Conservation (phyloP, 1,140 invertebrate species). For the Eueides isabella region DNA sequence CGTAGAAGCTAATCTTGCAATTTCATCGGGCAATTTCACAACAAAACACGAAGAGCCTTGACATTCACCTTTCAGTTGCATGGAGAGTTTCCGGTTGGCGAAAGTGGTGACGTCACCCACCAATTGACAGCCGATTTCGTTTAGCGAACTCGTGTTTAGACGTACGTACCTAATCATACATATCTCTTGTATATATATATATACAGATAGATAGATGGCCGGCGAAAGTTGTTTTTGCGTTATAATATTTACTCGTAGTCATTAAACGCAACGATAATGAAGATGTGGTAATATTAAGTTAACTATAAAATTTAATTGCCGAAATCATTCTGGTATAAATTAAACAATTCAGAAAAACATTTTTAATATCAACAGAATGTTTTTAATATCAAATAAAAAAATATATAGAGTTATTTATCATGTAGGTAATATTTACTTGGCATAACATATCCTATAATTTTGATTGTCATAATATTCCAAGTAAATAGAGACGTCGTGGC, state of each 20-base stretch:
- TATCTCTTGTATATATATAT: background rate
- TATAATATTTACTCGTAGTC: slow-evolving; percentile 16
- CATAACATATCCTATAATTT: too few relatives aligned
- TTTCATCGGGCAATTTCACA: slow-evolving; percentile 37
- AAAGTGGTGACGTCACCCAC: slow-evolving; percentile 57
- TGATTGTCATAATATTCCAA: too few relatives aligned
- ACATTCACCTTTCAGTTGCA: slow-evolving; percentile 69
- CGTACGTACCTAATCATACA: background rate
- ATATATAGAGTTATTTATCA: too few relatives aligned
- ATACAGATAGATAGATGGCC: slow-evolving; percentile 19
- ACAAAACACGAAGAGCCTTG: slow-evolving; percentile 56
- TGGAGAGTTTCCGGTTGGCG: slow-evolving; percentile 62
- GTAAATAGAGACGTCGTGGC: too few relatives aligned
- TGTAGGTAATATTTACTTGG: too few relatives aligned
- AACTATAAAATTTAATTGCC: background rate
- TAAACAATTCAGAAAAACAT: background rate
- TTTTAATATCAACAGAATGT: background rate
- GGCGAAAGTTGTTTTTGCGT: slow-evolving; percentile 43
- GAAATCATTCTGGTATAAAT: background rate
- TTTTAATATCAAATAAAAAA: background rate
- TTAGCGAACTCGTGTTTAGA: slow-evolving; percentile 36
- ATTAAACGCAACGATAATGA: slow-evolving; percentile 10
- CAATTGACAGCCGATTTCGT: slow-evolving; percentile 53
- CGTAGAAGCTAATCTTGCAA: slow-evolving; percentile 28
- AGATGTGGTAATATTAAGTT: slow-evolving; percentile 11